A percentile compares a stretch with the other conserved stretches of the same genome.
These are phyloP conservation scores for Dermochelys coriacea DNA, from an alignment of 2,797 vertebrate species.

Conservation along the genomic window DNA sequence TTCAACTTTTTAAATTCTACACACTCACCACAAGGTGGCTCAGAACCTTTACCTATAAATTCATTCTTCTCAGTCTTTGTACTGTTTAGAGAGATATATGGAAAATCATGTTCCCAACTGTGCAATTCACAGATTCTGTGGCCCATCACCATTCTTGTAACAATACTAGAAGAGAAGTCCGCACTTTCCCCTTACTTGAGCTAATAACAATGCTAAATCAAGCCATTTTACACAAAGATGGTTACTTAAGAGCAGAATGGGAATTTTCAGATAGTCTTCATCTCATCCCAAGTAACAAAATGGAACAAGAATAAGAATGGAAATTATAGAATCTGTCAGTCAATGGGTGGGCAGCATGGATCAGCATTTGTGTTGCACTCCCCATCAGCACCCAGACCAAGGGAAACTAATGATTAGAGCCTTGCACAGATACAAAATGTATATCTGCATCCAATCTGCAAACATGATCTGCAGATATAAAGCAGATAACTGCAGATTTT, in stretches of 20 bases:
- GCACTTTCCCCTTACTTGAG: background rate
- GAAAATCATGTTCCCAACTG: background rate
- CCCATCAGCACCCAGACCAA: too few species aligned
- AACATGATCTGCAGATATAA: too few species aligned
- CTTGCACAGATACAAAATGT: too few species aligned
- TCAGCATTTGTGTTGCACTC: too few species aligned
- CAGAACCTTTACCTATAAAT: background rate
- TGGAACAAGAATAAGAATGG: background rate
- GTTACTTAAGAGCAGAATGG: background rate
- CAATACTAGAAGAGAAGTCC: background rate
- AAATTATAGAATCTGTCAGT: background rate
- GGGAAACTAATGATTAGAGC: too few species aligned
- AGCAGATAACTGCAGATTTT: too few species aligned
- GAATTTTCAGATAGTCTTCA: background rate
- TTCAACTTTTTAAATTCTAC: background rate
- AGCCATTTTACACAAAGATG: background rate
- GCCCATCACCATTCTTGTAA: background rate
- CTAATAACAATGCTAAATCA: background rate
- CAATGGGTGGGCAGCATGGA: too few species aligned
- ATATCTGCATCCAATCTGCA: too few species aligned
- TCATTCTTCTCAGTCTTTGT: background rate
- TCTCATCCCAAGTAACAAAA: background rate
- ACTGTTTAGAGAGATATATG: background rate
- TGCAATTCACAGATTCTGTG: background rate
- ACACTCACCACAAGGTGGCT: conserved; percentile 61